These are phyloP conservation scores for Sminthurides aquaticus DNA, from an alignment of 2,888 invertebrate species.

Conservation along the genomic window DNA sequence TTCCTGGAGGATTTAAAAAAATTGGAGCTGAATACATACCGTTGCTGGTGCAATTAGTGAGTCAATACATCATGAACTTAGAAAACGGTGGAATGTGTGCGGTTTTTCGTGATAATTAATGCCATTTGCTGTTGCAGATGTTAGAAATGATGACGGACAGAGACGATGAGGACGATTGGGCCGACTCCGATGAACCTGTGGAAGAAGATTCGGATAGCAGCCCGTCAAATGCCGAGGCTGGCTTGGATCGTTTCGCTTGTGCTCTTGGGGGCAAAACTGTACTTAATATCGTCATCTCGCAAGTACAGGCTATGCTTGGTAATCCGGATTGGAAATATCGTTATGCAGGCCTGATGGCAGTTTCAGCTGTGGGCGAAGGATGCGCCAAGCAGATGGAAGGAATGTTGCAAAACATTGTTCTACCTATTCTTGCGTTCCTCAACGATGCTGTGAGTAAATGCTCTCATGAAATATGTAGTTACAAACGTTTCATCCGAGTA, in stretches of 20 bases:
- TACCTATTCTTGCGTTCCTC: conserved; percentile 77
- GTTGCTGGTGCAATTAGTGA: conserved; percentile 44
- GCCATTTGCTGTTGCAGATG: no score
- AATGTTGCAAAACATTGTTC: conserved; percentile 85
- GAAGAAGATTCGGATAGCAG: conserved; percentile 80
- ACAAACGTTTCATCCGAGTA: not conserved
- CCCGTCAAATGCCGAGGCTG: conserved; percentile 91
- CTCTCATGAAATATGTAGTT: not conserved
- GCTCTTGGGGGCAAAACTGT: conserved; percentile 90
- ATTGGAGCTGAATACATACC: conserved; percentile 76
- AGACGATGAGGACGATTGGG: conserved; percentile 76
- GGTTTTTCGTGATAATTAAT: not conserved
- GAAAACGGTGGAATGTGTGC: not conserved
- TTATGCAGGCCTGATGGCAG: conserved; percentile 98
- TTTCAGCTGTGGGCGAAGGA: conserved; percentile 96
- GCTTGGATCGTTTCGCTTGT: conserved; percentile 93
- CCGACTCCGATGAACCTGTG: conserved; percentile 64
- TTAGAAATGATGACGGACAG: conserved; percentile 91
- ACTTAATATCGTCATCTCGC: conserved; percentile 76
- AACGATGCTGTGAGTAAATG: conserved; percentile 64
- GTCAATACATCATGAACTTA: not conserved
- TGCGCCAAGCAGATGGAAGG: conserved; percentile 97
- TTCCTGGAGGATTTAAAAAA: conserved; percentile 93
- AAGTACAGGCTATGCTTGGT: conserved; percentile 77
- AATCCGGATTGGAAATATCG: conserved; percentile 76